phyloP scores from a whole-genome alignment of 2,888 invertebrate species.

The Perizoma flavofasciatum region DNA sequence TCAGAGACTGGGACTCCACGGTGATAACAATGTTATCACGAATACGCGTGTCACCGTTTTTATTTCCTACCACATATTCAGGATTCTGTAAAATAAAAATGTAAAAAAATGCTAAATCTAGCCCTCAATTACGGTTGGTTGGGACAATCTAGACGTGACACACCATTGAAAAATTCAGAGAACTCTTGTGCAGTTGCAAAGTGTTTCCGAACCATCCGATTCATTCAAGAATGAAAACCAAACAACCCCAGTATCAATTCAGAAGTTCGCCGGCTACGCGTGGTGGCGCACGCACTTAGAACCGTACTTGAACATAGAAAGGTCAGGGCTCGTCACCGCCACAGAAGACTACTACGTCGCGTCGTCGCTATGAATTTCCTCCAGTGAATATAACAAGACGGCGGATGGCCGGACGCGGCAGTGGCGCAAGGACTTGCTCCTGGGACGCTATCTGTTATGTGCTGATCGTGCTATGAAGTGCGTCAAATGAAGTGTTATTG shows the following conservation, averaged over 20 bases:
- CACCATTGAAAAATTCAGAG: too few species aligned
- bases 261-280: constrained; percentile 20
- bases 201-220: neutral
- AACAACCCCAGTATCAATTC: constrained; percentile 6
- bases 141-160: too few species aligned
- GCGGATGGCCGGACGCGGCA: constrained; percentile 31
- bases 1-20: too few species aligned
- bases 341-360: constrained; percentile 4
- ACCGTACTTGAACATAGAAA: constrained; percentile 21
- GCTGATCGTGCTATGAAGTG: constrained; percentile 25
- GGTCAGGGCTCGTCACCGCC: constrained; percentile 24
- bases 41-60: too few species aligned
- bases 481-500: constrained; percentile 21
- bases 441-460: constrained; percentile 20
- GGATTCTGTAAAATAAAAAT: too few species aligned
- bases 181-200: too few species aligned
- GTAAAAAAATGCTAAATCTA: too few species aligned
- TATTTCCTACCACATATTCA: too few species aligned
- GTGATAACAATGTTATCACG: too few species aligned
- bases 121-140: too few species aligned
- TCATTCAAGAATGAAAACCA: constrained; percentile 6
- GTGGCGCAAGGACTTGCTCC: constrained; percentile 38
- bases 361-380: constrained; percentile 29
- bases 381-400: constrained; percentile 34
- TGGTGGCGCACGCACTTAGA: constrained; percentile 17